These are phyloP conservation scores for Sinocyclocheilus rhinocerous DNA, from an alignment of 2,113 vertebrate species.

Conservation along the genomic window DNA sequence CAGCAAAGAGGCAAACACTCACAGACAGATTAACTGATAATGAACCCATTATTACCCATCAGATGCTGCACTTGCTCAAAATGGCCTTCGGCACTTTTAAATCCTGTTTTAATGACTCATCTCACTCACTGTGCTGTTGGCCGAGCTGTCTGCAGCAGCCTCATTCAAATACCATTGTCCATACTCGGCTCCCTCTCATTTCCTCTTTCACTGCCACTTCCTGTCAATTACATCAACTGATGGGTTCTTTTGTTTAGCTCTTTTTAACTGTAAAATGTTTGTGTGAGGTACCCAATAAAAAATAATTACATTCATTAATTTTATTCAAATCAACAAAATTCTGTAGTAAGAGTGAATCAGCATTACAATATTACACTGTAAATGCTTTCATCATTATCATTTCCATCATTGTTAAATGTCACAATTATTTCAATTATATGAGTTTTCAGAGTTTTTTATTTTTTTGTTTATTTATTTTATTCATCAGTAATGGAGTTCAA, in stretches of 20 bases:
- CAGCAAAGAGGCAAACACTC: constrained; percentile 5
- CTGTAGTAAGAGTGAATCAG: not conserved
- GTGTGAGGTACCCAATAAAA: not conserved
- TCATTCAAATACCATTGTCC: not conserved
- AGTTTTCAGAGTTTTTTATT: not conserved
- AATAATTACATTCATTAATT: too few relatives aligned
- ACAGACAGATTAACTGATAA: constrained; percentile 39
- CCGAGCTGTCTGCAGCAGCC: not conserved
- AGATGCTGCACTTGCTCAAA: not conserved
- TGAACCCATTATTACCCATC: constrained; percentile 1
- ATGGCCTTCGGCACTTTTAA: not conserved
- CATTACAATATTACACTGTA: not conserved
- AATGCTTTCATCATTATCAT: not conserved
- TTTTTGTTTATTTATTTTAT: not conserved
- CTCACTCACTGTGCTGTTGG: not conserved
- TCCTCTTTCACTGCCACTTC: constrained; percentile 16
- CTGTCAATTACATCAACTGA: not conserved
- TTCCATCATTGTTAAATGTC: not conserved
- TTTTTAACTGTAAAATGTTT: not conserved
- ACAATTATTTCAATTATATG: not conserved
- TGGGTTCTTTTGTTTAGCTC: not conserved
- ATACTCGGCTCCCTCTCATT: not conserved
- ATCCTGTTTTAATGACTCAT: constrained; percentile 2
- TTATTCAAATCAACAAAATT: not conserved
- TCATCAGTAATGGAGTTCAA: not conserved